Conservation (phyloP, 1,140 invertebrate genomes). For the Scaptomyza graminum region DNA sequence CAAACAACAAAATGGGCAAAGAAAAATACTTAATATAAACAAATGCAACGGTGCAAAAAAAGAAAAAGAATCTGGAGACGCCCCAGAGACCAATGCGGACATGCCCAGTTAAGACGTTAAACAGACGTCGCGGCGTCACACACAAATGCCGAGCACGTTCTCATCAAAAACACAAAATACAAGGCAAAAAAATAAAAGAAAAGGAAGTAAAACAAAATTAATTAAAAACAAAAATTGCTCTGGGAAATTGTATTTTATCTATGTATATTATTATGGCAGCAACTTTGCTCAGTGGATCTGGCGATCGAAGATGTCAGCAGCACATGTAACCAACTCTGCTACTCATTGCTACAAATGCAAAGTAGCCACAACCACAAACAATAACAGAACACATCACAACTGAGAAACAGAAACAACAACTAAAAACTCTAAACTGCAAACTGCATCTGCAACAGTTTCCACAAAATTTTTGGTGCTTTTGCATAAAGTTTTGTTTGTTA, state of each 20-base stretch:
- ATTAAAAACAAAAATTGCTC: slow-evolving; percentile 73
- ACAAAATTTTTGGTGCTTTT: slow-evolving; percentile 30
- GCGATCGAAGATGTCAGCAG: slow-evolving; percentile 44
- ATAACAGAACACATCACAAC: slow-evolving; percentile 40
- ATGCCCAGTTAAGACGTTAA: slow-evolving; percentile 61
- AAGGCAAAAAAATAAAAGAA: slow-evolving; percentile 1
- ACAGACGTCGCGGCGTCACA: slow-evolving; percentile 30
- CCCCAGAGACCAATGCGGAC: slow-evolving; percentile 32
- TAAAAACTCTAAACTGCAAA: slow-evolving; percentile 12
- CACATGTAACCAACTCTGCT: slow-evolving; percentile 10
- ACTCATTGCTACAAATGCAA: slow-evolving; percentile 27
- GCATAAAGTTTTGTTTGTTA: slow-evolving; percentile 67
- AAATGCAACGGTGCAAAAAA: slow-evolving; percentile 42
- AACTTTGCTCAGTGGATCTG: neutral
- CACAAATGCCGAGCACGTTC: slow-evolving; percentile 65
- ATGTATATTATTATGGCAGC: slow-evolving; percentile 24
- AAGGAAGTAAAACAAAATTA: slow-evolving; percentile 59
- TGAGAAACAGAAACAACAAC: slow-evolving; percentile 20
- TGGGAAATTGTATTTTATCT: slow-evolving; percentile 66
- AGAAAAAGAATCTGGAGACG: slow-evolving; percentile 36
- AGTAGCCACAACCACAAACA: slow-evolving; percentile 42
- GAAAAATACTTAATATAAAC: slow-evolving; percentile 40
- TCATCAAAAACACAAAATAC: slow-evolving; percentile 12
- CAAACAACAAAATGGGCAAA: slow-evolving; percentile 47
- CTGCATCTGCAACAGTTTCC: slow-evolving; percentile 29